These are phyloP conservation scores for Dendrocopos noguchii DNA, from an alignment of 2,113 vertebrate species.

Conservation along the genomic window DNA sequence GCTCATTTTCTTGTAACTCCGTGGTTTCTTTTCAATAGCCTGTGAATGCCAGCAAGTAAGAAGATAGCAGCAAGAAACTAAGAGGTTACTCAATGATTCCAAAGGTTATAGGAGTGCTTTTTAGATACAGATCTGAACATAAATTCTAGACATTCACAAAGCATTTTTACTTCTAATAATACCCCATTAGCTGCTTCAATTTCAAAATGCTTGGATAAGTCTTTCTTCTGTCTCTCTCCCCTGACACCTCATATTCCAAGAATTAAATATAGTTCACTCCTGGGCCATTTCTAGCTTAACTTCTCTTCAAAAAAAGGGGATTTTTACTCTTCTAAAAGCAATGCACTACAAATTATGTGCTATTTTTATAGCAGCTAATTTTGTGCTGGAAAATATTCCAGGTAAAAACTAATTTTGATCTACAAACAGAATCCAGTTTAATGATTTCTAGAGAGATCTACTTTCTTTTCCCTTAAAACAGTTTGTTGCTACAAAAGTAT, in stretches of 20 bases:
- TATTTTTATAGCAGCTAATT: conserved; percentile 5
- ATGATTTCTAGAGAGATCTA: neutral
- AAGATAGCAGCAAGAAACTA: conserved; percentile 25
- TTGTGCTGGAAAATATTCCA: neutral
- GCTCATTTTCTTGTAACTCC: conserved; percentile 64
- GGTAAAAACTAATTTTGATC: neutral
- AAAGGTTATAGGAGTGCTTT: conserved; percentile 37
- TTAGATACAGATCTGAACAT: conserved; percentile 50
- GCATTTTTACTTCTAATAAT: conserved; percentile 60
- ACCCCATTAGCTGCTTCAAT: conserved; percentile 32
- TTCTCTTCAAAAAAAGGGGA: neutral
- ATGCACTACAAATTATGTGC: neutral
- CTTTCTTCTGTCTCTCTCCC: neutral
- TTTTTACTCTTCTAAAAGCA: neutral
- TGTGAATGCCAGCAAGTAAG: conserved; percentile 27
- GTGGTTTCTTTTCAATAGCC: conserved; percentile 40
- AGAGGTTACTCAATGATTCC: conserved; percentile 57
- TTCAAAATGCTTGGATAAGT: conserved; percentile 38
- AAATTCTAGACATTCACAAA: conserved; percentile 49
- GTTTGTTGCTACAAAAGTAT: neutral
- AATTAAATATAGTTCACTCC: conserved; percentile 34
- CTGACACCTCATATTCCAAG: neutral
- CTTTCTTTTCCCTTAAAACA: neutral
- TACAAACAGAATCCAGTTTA: neutral
- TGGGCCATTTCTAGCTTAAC: neutral